Base-by-base conservation (phyloP, 2,888 invertebrate species). In the Drosophila peninsularis region DNA sequence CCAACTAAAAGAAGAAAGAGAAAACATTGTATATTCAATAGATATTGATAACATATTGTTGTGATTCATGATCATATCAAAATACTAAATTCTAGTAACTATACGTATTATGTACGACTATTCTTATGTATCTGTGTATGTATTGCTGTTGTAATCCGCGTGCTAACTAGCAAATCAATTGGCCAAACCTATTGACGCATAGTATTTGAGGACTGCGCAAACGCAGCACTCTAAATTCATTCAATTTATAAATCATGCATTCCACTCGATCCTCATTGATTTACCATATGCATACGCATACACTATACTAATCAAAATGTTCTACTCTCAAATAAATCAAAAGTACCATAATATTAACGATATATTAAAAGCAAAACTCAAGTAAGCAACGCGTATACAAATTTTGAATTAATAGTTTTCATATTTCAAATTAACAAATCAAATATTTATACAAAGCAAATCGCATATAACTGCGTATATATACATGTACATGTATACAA, bases 31-130 rank as follows among this genome's bases (percentile, higher is more conserved):
- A 78, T 73, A 76, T 78, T 76, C 56, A 56, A 69, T 67, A 67
- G 74, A 79, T 82, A 87, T 76, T 83, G 69, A 71, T 64, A 85
- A 78, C 66, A 78, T 78, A 80, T 82, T 88, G 88, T 84, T 84
- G 84, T 84, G 84, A 84, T 84, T 84, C 75, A 80, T 88, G 84
- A 88, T 88, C 84, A 84, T 84, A 84, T 84, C 84, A 84, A 78
- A 75, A 71, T 71, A 74, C 73, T 67, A 58, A 81, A 80, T 71
- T 78, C 66, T 82, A 82, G 67, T 68, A 65, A 62, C 53, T 69
- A 66, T 55, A 50, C 56, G 52, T 60, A 75, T 71, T 62, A 65
- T 19, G 32, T 69, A 45, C n/a, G 9, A 66, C 53, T 69, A 65
- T 74, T 67, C 55, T 50, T 42, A 56, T 62, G 39, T 52, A 55